Percentiles rank a stretch among this genome's conserved stretches.
Evolutionary conservation across 2,113 vertebrate species (phyloP).

Genomic region (Loxodonta africana): DNA sequence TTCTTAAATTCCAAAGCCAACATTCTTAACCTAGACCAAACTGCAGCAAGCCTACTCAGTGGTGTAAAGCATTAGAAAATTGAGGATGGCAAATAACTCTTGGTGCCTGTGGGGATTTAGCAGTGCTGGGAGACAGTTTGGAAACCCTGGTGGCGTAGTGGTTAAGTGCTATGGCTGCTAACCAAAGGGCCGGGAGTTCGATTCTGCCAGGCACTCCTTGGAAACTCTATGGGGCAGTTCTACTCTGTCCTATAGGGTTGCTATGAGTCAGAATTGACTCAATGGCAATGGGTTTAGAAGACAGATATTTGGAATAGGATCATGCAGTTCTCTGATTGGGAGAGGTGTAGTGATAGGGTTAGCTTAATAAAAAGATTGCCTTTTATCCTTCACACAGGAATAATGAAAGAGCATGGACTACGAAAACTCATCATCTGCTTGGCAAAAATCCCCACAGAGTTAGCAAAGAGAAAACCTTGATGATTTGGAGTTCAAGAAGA

Average conservation of each 20-base stretch:
- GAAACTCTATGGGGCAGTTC: too few relatives aligned
- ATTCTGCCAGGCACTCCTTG: too few relatives aligned
- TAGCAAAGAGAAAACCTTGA: background rate
- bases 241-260: too few relatives aligned
- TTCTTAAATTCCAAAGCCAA: constrained; percentile 53
- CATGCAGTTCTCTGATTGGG: background rate
- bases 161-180: too few relatives aligned
- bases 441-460: constrained; percentile 8
- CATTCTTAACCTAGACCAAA: constrained; percentile 1
- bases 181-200: too few relatives aligned
- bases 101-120: background rate
- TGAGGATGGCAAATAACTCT: background rate
- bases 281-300: background rate
- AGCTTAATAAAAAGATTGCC: constrained; percentile 48
- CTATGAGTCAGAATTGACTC: too few relatives aligned
- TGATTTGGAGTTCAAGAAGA: background rate
- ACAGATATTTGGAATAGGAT: background rate
- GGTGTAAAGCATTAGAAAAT: background rate
- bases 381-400: constrained; percentile 45
- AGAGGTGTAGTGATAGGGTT: background rate
- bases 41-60: background rate
- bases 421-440: constrained; percentile 55
- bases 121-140: background rate
- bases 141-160: too few relatives aligned
- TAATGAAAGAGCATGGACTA: constrained; percentile 35